phyloP scores from a whole-genome alignment of 2,797 vertebrate genomes.

The Alcedo atthis region DNA sequence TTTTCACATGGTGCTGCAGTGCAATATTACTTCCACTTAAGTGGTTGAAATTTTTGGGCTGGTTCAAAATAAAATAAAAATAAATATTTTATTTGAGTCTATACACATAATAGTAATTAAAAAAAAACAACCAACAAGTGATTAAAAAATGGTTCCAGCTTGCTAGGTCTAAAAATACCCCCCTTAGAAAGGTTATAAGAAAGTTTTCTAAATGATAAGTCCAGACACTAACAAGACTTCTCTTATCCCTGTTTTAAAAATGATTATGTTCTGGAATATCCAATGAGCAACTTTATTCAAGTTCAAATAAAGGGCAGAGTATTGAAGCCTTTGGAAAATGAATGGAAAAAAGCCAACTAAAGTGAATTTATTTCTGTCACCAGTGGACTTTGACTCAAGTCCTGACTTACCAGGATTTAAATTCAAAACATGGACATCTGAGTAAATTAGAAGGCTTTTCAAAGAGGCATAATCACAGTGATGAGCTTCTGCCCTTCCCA shows the following conservation, averaged over 20 bases:
- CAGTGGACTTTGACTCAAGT: background rate
- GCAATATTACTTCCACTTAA: background rate
- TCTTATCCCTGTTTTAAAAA: background rate
- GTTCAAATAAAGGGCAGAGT: background rate
- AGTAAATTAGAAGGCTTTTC: background rate
- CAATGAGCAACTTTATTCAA: background rate
- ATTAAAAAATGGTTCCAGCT: background rate
- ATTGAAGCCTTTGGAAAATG: background rate
- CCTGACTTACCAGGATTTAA: background rate
- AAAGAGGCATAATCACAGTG: conserved; percentile 20
- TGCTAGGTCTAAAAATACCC: background rate
- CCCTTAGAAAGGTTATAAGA: background rate
- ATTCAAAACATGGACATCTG: background rate
- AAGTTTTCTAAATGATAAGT: background rate
- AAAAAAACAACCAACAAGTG: background rate
- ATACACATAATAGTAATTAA: background rate
- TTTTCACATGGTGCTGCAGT: background rate
- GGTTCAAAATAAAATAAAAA: background rate
- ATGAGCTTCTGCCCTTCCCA: conserved; percentile 15
- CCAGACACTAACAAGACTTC: background rate
- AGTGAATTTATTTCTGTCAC: background rate
- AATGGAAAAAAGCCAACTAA: background rate
- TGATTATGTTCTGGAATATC: background rate
- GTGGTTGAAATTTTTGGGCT: background rate
- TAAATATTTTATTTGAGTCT: background rate